Conservation (phyloP, 2,113 vertebrate genomes). For the Oreocharis arfaki region DNA sequence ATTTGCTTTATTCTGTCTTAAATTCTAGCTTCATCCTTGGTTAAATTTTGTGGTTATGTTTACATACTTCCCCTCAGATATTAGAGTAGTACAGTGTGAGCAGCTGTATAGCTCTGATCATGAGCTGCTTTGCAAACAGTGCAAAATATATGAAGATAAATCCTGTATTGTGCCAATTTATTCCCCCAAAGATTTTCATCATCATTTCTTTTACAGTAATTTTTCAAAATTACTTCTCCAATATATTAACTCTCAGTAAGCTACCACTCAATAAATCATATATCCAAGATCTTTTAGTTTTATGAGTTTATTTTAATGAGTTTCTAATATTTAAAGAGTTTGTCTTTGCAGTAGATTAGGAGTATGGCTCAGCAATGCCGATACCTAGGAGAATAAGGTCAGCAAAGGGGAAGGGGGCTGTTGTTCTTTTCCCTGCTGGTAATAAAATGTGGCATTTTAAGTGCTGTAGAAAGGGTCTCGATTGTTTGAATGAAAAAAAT, state of each 20-base stretch:
- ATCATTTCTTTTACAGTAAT: neutral
- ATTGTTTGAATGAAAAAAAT: too few species aligned
- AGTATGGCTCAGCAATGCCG: neutral
- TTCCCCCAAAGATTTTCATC: neutral
- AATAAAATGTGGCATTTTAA: slow-evolving; percentile 51
- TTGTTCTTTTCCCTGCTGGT: neutral
- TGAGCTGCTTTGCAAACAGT: neutral
- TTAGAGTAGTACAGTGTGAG: neutral
- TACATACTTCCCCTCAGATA: neutral
- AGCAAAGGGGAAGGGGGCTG: neutral
- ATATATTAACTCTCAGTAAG: neutral
- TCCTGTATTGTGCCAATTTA: neutral
- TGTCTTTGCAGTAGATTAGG: neutral
- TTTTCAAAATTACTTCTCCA: neutral
- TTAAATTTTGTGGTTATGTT: slow-evolving; percentile 30
- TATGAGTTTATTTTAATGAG: neutral
- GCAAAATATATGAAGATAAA: neutral
- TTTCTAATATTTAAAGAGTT: neutral
- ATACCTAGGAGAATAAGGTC: neutral
- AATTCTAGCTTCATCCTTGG: neutral
- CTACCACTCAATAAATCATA: neutral
- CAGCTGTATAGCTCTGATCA: neutral
- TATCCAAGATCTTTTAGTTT: neutral
- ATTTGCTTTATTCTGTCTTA: slow-evolving; percentile 32
- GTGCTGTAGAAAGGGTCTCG: neutral